Evolutionary conservation across 1,140 invertebrate species (phyloP), one percentile per base, ranked within the genome.

Genomic region (Physella acuta): DNA sequence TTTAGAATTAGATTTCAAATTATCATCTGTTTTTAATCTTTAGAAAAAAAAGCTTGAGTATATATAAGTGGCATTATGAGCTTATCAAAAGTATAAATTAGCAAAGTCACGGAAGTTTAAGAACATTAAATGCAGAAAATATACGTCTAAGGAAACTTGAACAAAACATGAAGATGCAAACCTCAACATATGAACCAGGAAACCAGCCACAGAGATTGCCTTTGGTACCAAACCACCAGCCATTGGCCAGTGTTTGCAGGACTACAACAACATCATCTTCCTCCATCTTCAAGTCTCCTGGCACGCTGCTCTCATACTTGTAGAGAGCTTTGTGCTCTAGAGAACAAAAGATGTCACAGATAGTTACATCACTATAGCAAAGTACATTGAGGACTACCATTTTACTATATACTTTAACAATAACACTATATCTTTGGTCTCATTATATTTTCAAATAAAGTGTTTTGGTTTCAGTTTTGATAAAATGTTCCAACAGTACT

Each of bases 141-240:
- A 44, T 44, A 44, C 20, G 39, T 44, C 8, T 11, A 20, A 20
- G 39, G 20, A 44, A 20, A 11, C 20, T 20, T 11, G 39, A 11
- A 11, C 39, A 11, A 20, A 8, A 44, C 39, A 44, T 34, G 20
- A 5, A 58, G 31, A 34, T 14, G 17, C 53, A 28, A 61, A 81
- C 79, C 77, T 81, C 70, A 2, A 81, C 77, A 72, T 76, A 80
- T 30, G 73, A 68, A 36, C 77, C 78, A 30, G 79, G 79, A 63
- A 81, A 81, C 77, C 78, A 81, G 24, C 79, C 79, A 34, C 73
- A 74, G 28, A 72, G 65, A 4, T 77, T 72, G 30, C 73, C 76
- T 34, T 71, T 66, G 36, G 70, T 71, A 34, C 78, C 79, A 49
- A 73, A 68, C 77, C 78, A 81, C 79, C 79, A 81, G 16, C 78